These are phyloP conservation scores for Odontothrips loti DNA, from an alignment of 2,888 invertebrate species.

Conservation along the genomic window DNA sequence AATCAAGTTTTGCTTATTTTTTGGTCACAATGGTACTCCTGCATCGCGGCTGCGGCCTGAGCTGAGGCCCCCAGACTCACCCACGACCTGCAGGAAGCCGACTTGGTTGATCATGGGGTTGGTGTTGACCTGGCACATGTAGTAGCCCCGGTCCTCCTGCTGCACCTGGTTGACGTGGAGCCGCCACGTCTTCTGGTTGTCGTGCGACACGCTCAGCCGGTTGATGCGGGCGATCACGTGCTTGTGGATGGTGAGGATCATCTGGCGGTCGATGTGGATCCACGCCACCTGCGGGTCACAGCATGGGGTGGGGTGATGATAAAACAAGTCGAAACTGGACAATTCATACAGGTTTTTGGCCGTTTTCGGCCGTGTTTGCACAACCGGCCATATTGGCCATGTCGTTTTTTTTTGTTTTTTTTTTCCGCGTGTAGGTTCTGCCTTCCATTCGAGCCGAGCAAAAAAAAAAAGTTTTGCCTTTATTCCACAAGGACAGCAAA, in stretches of 20 bases:
- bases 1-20: too few relatives aligned
- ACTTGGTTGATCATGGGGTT: slow-evolving; percentile 94
- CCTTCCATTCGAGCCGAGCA: too few relatives aligned
- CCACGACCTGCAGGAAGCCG: slow-evolving; percentile 87
- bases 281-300: slow-evolving; percentile 71
- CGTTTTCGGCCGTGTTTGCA: too few relatives aligned
- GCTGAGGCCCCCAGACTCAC: slow-evolving; percentile 54
- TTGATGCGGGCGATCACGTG: slow-evolving; percentile 87
- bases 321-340: too few relatives aligned
- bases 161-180: slow-evolving; percentile 87
- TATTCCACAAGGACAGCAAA: too few relatives aligned
- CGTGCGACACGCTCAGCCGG: slow-evolving; percentile 85
- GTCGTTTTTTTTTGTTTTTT: too few relatives aligned
- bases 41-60: neutral
- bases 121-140: slow-evolving; percentile 87
- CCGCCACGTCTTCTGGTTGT: slow-evolving; percentile 88
- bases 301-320: neutral
- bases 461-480: too few relatives aligned
- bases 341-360: too few relatives aligned
- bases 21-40: too few relatives aligned
- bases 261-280: slow-evolving; percentile 91
- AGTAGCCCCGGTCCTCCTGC: slow-evolving; percentile 85
- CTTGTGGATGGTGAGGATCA: slow-evolving; percentile 87
- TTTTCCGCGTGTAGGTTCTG: too few relatives aligned
- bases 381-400: too few relatives aligned